phyloP scores from a whole-genome alignment of 1,140 invertebrate genomes.

The Varroa destructor region DNA sequence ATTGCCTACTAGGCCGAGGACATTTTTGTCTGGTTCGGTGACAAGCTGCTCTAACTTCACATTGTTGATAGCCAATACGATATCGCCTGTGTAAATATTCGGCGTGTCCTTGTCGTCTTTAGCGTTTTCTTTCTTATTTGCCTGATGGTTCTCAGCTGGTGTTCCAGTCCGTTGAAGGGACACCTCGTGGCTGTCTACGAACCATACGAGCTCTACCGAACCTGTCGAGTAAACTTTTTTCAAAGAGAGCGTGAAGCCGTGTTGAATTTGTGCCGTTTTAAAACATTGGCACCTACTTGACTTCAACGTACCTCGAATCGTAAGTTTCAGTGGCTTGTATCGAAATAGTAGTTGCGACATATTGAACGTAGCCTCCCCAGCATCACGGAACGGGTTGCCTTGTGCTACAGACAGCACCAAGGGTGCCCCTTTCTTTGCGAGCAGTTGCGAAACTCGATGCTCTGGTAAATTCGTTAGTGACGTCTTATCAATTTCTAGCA shows the following conservation, averaged over 20 bases:
- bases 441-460: background rate
- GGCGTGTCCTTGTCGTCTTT: background rate
- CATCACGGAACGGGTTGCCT: constrained; percentile 10
- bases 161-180: background rate
- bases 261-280: background rate
- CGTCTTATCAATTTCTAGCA: background rate
- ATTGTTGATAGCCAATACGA: constrained; percentile 3
- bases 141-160: no score
- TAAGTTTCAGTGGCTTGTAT: background rate
- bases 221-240: background rate
- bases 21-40: background rate
- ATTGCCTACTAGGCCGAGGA: background rate
- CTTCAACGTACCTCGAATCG: background rate
- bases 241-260: constrained; percentile 1
- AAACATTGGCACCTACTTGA: background rate
- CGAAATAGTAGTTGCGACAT: background rate
- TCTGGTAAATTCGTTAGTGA: background rate
- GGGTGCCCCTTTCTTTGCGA: background rate
- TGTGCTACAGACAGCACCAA: background rate
- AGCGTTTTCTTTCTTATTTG: no score
- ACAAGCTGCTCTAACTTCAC: background rate
- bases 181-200: constrained; percentile 4
- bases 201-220: background rate
- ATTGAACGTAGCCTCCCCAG: constrained; percentile 1
- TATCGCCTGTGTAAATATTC: constrained; percentile 2